Evolutionary conservation across 2,888 invertebrate species (phyloP).

Genomic region (Ormia ochracea): DNA sequence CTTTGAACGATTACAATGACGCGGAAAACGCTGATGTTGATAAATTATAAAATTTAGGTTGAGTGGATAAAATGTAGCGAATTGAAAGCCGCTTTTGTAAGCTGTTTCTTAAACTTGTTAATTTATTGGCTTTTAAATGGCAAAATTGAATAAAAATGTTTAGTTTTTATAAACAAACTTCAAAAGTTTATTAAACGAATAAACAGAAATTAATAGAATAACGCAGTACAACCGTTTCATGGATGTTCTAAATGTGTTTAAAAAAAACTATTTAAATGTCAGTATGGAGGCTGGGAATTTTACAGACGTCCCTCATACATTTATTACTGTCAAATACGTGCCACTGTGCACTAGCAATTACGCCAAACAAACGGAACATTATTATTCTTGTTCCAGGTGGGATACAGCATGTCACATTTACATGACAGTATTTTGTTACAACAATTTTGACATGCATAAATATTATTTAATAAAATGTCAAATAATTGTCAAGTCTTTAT

Average conservation of each 20-base stretch:
- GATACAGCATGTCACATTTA: background rate
- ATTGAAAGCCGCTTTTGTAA: constrained; percentile 23
- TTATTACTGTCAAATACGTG: too few species aligned
- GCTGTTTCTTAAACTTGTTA: background rate
- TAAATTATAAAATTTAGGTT: constrained; percentile 20
- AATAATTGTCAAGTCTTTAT: constrained; percentile 34
- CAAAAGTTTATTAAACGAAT: too few species aligned
- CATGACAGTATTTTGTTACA: background rate
- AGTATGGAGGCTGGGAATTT: too few species aligned
- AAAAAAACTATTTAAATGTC: too few species aligned
- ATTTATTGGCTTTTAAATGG: background rate
- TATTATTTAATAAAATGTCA: constrained; percentile 1
- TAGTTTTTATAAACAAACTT: too few species aligned
- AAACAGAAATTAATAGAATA: too few species aligned
- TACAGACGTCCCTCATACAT: too few species aligned
- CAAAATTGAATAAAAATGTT: constrained; percentile 16
- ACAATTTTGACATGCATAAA: background rate
- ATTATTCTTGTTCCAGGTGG: too few species aligned
- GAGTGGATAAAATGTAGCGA: constrained; percentile 27
- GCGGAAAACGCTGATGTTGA: background rate
- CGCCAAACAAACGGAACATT: too few species aligned
- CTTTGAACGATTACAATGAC: background rate
- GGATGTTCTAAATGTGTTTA: too few species aligned
- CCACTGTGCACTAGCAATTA: too few species aligned
- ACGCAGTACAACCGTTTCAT: too few species aligned